These are phyloP conservation scores for Polydrusus pterygomalis DNA, from an alignment of 2,888 invertebrate species.

Conservation along the genomic window DNA sequence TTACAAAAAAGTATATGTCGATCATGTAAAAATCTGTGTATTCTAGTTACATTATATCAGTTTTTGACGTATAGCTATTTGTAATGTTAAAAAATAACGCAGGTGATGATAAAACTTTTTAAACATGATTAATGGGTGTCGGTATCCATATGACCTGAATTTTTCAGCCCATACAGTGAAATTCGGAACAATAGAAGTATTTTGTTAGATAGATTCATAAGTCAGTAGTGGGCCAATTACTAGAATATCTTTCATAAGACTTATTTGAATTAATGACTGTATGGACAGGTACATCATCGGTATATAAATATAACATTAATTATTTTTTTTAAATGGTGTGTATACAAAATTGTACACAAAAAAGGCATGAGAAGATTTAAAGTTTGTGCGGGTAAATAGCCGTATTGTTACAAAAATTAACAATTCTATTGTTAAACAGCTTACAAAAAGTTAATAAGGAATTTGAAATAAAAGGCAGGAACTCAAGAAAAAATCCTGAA, in stretches of 20 bases:
- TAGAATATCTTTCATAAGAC: constrained; percentile 25
- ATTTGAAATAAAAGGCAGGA: too few relatives aligned
- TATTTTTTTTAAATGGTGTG: not conserved
- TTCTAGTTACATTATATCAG: too few relatives aligned
- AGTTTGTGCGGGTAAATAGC: not conserved
- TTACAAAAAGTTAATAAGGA: too few relatives aligned
- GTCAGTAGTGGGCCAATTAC: constrained; percentile 36
- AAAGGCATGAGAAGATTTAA: not conserved
- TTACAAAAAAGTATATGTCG: too few relatives aligned
- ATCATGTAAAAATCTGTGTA: not conserved
- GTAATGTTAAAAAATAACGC: constrained; percentile 6
- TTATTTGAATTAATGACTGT: constrained; percentile 35
- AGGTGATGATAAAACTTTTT: constrained; percentile 17
- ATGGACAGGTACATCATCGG: constrained; percentile 40
- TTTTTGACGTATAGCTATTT: too few relatives aligned
- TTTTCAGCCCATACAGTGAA: constrained; percentile 38
- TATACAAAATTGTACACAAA: not conserved
- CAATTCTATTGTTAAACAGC: too few relatives aligned
- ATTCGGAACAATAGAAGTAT: constrained; percentile 40
- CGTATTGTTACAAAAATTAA: too few relatives aligned
- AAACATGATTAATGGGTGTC: constrained; percentile 30
- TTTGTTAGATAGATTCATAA: constrained; percentile 30
- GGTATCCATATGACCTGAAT: constrained; percentile 26
- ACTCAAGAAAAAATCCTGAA: too few relatives aligned
- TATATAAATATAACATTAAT: constrained; percentile 27